These are phyloP conservation scores for Glaucomys volans DNA, from an alignment of 2,113 vertebrate genomes.

Conservation along the genomic window DNA sequence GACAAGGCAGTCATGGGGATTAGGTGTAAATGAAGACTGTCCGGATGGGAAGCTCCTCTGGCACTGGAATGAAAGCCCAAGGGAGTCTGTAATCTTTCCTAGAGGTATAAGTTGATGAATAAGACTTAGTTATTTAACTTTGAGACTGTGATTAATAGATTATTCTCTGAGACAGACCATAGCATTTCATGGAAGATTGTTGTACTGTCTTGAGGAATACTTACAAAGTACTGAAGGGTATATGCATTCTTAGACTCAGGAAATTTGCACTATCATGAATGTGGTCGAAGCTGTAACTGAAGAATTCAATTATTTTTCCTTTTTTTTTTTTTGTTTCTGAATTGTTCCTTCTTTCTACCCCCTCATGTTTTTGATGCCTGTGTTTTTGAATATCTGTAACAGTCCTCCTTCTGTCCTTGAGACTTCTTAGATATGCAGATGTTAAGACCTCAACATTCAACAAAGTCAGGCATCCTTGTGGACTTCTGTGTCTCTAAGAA, in stretches of 20 bases:
- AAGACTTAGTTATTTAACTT: not conserved
- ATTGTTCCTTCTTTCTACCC: not conserved
- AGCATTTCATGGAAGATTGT: not conserved
- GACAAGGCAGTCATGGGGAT: not conserved
- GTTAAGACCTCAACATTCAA: not conserved
- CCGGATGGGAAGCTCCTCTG: not conserved
- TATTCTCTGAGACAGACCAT: not conserved
- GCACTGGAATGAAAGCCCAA: not conserved
- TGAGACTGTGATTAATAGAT: not conserved
- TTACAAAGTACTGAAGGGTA: not conserved
- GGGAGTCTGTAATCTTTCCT: not conserved
- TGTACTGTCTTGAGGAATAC: not conserved
- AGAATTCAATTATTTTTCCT: not conserved
- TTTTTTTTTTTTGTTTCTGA: not conserved
- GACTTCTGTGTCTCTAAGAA: not conserved
- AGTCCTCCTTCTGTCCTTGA: not conserved
- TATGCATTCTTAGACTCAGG: not conserved
- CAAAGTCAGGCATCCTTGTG: not conserved
- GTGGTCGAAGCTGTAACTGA: not conserved
- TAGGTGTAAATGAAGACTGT: constrained; percentile 9
- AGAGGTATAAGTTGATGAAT: not conserved
- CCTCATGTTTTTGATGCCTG: fast-evolving
- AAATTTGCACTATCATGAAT: not conserved
- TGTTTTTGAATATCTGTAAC: not conserved
- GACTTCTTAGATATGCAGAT: not conserved